These are phyloP conservation scores for Lutraria rhynchaena DNA, from an alignment of 1,140 invertebrate genomes.

Conservation along the genomic window DNA sequence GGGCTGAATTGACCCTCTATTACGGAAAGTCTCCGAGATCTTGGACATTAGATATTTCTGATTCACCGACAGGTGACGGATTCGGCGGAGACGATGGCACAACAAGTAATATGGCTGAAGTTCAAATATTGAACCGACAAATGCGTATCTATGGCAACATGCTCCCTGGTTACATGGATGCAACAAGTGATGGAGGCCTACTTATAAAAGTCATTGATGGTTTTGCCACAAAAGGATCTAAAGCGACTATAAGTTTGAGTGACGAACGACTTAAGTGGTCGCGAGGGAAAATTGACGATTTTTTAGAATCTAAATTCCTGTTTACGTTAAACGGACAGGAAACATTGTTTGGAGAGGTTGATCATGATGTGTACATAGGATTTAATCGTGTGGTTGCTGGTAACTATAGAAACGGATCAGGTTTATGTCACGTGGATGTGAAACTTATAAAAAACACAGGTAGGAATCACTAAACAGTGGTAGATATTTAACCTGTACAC, in stretches of 20 bases:
- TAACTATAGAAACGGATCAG: constrained; percentile 75
- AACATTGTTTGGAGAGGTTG: constrained; percentile 66
- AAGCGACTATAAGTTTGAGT: constrained; percentile 72
- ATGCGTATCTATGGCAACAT: constrained; percentile 78
- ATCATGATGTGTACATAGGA: constrained; percentile 75
- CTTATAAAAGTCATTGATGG: constrained; percentile 76
- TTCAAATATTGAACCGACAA: constrained; percentile 78
- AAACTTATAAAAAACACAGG: constrained; percentile 66
- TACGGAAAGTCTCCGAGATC: constrained; percentile 77
- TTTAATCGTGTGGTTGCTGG: constrained; percentile 80
- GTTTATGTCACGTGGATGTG: constrained; percentile 77
- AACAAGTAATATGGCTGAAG: constrained; percentile 78
- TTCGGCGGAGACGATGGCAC: constrained; percentile 77
- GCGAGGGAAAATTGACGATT: constrained; percentile 69
- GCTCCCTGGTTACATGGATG: constrained; percentile 77
- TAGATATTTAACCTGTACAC: too few relatives aligned
- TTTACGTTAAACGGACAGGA: constrained; percentile 75
- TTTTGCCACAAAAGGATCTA: constrained; percentile 73
- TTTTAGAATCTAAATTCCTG: constrained; percentile 76
- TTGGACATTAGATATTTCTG: constrained; percentile 80
- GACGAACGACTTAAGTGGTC: constrained; percentile 77
- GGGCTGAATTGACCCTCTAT: constrained; percentile 73
- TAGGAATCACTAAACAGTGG: constrained; percentile 28
- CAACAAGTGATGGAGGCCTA: constrained; percentile 76
- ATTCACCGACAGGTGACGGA: constrained; percentile 77